Evolutionary conservation across 1,140 invertebrate genomes (phyloP), one percentile per base, ranked within the genome.

Genomic region (Agrypnia vestita): DNA sequence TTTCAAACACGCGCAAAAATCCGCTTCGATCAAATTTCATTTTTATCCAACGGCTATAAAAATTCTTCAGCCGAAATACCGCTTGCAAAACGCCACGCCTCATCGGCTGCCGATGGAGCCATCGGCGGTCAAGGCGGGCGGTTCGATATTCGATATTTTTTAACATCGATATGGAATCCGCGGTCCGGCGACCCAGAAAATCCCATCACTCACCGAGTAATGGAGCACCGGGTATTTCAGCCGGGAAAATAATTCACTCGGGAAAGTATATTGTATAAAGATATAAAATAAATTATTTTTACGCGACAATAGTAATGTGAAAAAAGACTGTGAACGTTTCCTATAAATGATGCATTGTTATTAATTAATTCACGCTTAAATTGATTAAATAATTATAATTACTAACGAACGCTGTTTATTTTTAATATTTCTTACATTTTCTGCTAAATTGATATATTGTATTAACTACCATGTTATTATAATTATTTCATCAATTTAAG

Each of bases 191-290:
- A 64, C 35, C 61, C 61, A 25, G 61, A 64, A 64, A 64, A 64
- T 64, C 13, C 61, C 61, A 64, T 64, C 61, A 64, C 19, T 64
- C 61, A 64, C 19, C 61, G 25, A 12, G 61, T 64, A 64, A 64
- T 64, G 25, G 61, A 35, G 15, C 59, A 21, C n/a, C n/a, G 25
- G 25, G 25, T 35, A 6, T 35, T 35, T 35, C 25, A 64, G 61
- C 19, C 61, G 35, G 25, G 59, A 62, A 19, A 55, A 17, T 0
- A 8, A n/a, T 10, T 55, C 19, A n/a, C 53, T 17, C n/a, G 51
- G 7, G 59, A 19, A 11, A 19, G 59, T 62, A 62, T 21, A 62
- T 12, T 9, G 25, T 62, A 62, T 25, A n/a, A n/a, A n/a, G n/a
- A n/a, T n/a, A n/a, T n/a, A n/a, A n/a, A n/a, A n/a, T n/a, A n/a